Evolutionary conservation across 2,797 vertebrate genomes (phyloP), one percentile per base, ranked within the genome.

Genomic region (Sebastes jordani): DNA sequence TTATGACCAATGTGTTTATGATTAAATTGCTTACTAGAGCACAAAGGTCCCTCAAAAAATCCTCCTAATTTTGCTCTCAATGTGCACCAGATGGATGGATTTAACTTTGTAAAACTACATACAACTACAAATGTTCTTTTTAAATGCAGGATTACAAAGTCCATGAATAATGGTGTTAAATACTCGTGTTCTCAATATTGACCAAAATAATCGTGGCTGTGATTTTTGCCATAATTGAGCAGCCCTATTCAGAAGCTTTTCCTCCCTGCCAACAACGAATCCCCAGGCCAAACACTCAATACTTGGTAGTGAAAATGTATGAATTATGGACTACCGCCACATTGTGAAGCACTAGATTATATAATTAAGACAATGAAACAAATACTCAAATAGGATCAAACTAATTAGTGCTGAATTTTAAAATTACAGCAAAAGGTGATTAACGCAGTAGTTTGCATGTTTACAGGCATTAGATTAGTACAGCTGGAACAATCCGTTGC

Each of bases 401-500:
- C 14, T 22, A 74, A 74, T 86, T 58, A 78, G 74, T 11, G 38
- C 11, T 4, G 20, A 49, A 72, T 78, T 68, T 42, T 5, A 20
- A n/a, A 54, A 81, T 54, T 4, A 32, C 30, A 74, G 59, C 42
- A 82, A 80, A 80, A 80, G 54, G 77, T 79, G 69, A 81, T 83
- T 81, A 83, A 64, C 8, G 6, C 62, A 29, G 73, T 76, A 23
- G 76, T 87, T 82, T 82, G 52, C 74, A 38, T 87, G 61, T 83
- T 87, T 75, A 52, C 54, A 65, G 66, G 54, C 22, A 3, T 63
- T 63, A 66, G 73, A 78, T 71, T 76, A 71, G 56, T 38, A 25
- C 1, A 63, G 52, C 34, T 62, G 58, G 67, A 75, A 60, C 72
- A 68, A 58, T 75, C 65, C 63, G 65, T 22, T 14, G 36, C 74